Conservation (phyloP, 2,797 vertebrate species). For the Poecilia gillii region DNA sequence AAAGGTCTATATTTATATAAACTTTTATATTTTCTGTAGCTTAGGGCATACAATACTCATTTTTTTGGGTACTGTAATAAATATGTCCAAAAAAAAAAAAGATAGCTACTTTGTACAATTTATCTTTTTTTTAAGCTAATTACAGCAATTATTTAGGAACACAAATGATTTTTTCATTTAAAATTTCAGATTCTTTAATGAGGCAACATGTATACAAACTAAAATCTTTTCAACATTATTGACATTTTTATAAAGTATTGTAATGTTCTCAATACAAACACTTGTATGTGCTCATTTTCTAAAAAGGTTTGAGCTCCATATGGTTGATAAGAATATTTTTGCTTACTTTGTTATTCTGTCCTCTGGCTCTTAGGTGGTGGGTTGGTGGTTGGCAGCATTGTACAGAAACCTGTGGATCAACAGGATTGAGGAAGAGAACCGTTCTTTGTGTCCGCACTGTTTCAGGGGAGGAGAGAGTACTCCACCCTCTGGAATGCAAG, state of each 20-base stretch:
- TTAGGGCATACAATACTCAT: background rate
- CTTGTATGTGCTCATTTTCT: background rate
- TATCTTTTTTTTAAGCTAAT: background rate
- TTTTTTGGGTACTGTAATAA: background rate
- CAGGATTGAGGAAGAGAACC: conserved; percentile 87
- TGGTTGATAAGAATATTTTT: conserved; percentile 1
- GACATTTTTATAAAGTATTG: background rate
- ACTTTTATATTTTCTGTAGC: background rate
- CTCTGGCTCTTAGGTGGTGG: conserved; percentile 89
- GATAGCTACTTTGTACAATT: background rate
- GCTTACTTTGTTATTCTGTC: background rate
- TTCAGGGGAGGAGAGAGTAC: conserved; percentile 89
- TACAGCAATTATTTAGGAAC: background rate
- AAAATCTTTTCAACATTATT: background rate
- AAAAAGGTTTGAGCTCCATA: too few species aligned
- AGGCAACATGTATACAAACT: background rate
- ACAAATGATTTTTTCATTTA: background rate
- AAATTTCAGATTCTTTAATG: background rate
- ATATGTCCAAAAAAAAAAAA: background rate
- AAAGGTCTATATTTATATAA: background rate
- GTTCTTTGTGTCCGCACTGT: conserved; percentile 92
- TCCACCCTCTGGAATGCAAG: conserved; percentile 87
- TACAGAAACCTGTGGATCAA: conserved; percentile 86
- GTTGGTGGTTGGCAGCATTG: conserved; percentile 96
- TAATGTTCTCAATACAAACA: background rate